These are phyloP conservation scores for Wiebesia pumilae DNA, from an alignment of 1,140 invertebrate species.

Conservation along the genomic window DNA sequence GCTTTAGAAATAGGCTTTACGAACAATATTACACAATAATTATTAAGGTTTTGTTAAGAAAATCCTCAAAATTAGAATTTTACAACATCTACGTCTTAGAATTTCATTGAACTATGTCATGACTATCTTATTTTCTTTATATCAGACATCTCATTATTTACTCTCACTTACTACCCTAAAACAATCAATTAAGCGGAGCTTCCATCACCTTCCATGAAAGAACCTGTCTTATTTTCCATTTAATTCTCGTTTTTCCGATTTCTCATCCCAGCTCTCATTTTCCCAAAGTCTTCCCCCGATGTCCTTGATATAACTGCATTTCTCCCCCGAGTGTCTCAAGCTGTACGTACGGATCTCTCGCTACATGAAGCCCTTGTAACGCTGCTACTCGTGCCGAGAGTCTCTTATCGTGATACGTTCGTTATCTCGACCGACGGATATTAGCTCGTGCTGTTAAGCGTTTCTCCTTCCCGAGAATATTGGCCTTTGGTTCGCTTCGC, in stretches of 20 bases:
- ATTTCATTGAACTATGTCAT: neutral
- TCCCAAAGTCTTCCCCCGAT: neutral
- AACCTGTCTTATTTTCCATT: neutral
- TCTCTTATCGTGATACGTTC: constrained; percentile 47
- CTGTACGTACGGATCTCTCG: neutral
- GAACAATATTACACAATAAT: no score
- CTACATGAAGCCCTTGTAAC: neutral
- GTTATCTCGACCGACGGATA: constrained; percentile 54
- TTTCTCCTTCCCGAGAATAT: constrained; percentile 45
- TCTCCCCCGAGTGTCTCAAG: constrained; percentile 17
- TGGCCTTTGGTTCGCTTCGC: constrained; percentile 10
- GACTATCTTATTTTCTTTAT: no score
- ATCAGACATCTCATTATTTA: neutral
- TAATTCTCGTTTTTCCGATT: neutral
- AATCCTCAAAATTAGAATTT: neutral
- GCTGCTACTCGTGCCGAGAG: neutral
- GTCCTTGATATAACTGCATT: constrained; percentile 20
- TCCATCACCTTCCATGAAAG: neutral
- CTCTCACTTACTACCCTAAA: neutral
- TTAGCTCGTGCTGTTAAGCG: constrained; percentile 45
- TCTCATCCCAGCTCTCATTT: neutral
- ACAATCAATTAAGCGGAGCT: neutral
- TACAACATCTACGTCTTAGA: neutral
- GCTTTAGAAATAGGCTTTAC: no score
- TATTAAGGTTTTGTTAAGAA: neutral